Percentiles rank a stretch among this genome's conserved stretches.
Evolutionary conservation across 2,797 vertebrate genomes (phyloP).

Genomic region (Allobates femoralis): DNA sequence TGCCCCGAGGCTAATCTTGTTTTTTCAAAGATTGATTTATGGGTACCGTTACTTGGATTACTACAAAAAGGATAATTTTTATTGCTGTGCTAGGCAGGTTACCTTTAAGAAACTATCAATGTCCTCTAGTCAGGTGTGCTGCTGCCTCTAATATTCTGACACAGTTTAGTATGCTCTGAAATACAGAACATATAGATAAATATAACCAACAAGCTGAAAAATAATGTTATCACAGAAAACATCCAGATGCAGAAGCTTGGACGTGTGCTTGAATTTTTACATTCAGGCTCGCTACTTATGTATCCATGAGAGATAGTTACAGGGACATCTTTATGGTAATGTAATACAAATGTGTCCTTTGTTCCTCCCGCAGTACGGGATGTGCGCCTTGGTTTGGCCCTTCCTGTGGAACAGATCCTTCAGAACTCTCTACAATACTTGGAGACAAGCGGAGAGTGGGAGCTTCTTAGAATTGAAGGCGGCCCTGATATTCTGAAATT

Average conservation of each 20-base stretch:
- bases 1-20: too few relatives aligned
- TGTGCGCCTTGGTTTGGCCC: constrained; percentile 78
- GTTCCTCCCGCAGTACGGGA: constrained; percentile 74
- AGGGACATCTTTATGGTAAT: not conserved
- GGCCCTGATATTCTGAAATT: constrained; percentile 77
- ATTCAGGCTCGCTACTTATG: not conserved
- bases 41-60: too few relatives aligned
- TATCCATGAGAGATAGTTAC: not conserved
- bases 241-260: not conserved
- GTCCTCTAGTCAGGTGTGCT: too few relatives aligned
- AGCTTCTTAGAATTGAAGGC: constrained; percentile 80
- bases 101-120: too few relatives aligned
- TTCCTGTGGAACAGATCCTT: constrained; percentile 80
- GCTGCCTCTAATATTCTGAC: too few relatives aligned
- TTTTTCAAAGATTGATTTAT: too few relatives aligned
- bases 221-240: not conserved
- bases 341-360: not conserved
- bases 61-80: too few relatives aligned
- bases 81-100: too few relatives aligned
- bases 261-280: not conserved
- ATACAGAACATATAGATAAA: too few relatives aligned
- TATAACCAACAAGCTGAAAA: too few relatives aligned
- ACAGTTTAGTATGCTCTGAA: too few relatives aligned
- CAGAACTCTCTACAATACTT: constrained; percentile 81
- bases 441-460: constrained; percentile 85